Evolutionary conservation across 1,140 invertebrate species (phyloP), one percentile per base, ranked within the genome.

Genomic region (Scaptomyza hsui): DNA sequence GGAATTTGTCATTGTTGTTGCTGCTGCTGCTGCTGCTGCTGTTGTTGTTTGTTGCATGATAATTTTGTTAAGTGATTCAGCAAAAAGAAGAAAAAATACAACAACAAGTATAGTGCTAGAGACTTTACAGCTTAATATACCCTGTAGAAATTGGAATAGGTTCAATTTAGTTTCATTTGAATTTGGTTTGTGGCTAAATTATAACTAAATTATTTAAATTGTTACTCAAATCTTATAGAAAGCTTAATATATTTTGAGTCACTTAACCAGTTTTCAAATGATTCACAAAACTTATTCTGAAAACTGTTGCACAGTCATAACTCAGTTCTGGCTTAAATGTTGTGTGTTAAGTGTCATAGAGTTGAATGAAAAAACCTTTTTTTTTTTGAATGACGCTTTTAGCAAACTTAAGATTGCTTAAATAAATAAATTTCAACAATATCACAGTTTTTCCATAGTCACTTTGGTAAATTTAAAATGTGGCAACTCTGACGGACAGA

Each of bases 1-100:
- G 77, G 69, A 67, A 86, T 85, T 77, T 85, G 77, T 86, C 77
- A 86, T 86, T 86, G 80, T 86, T 80, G 48, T 68, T 68, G 73
- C 37, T 48, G 64, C 26, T 10, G 16, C 0, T 67, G 37, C 19
- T 29, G 21, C 6, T 21, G 45, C 49, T 10, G 56, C 12, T 52
- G 48, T 10, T 13, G 37, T n/a, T 26, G 41, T 35, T 42, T 10
- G 18, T 12, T 41, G 13, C 2, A 37, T 29, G 18, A 55, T 55
- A 9, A 37, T 48, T 62, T 52, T 6, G 19, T 48, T 24, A 47
- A 62, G 42, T 68, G 65, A 68, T 62, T 68, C 65, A 62, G 65
- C 65, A 3, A n/a, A 24, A 47, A 49, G 7, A 6, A 29, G 24
- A 2, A 26, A 32, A 16, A 51, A 51, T n/a, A 29, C 32, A 32